A percentile compares a stretch with the other conserved stretches of the same genome.
phyloP scores from a whole-genome alignment of 1,140 invertebrate genomes.

The Periplaneta americana region DNA sequence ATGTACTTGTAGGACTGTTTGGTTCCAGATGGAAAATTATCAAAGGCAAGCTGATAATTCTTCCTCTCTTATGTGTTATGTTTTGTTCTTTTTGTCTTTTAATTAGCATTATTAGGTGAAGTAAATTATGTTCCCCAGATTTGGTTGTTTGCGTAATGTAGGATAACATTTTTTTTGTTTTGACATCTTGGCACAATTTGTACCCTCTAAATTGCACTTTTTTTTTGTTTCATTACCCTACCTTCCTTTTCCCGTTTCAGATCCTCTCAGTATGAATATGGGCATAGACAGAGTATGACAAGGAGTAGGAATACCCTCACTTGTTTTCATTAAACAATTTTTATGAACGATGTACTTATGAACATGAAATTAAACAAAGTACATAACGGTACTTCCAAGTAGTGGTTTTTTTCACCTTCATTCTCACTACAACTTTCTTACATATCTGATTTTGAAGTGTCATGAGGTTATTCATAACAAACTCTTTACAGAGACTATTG shows the following conservation, averaged over 20 bases:
- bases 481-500: too few species aligned
- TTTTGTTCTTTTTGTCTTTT: slow-evolving; percentile 4
- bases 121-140: slow-evolving; percentile 4
- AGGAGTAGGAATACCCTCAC: too few species aligned
- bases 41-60: slow-evolving; percentile 21
- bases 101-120: slow-evolving; percentile 6
- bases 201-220: slow-evolving; percentile 3
- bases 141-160: slow-evolving; percentile 12
- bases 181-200: not conserved
- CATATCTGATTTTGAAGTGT: too few species aligned
- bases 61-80: slow-evolving; percentile 12
- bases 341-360: too few species aligned
- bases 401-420: too few species aligned
- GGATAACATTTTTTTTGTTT: not conserved
- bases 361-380: too few species aligned
- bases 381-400: too few species aligned
- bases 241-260: not conserved
- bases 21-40: slow-evolving; percentile 22
- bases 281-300: too few species aligned
- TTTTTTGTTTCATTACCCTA: not conserved
- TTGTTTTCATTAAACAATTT: too few species aligned
- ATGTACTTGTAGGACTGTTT: slow-evolving; percentile 21
- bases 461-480: too few species aligned
- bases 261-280: too few species aligned
- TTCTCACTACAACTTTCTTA: too few species aligned